A percentile compares a stretch with the other conserved stretches of the same genome.
Evolutionary conservation across 2,113 vertebrate species (phyloP).

Genomic region (Mobula hypostoma): DNA sequence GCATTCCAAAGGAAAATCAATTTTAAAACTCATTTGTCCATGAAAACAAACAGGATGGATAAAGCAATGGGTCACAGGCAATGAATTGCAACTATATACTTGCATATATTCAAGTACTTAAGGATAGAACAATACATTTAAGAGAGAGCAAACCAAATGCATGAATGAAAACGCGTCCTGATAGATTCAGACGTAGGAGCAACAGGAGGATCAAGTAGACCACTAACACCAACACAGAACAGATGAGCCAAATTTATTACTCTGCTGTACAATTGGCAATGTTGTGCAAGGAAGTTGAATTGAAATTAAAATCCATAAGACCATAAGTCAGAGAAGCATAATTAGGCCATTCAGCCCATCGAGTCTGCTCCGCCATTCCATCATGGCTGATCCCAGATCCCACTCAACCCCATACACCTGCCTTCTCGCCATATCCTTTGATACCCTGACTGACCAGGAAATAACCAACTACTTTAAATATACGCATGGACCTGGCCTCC

Average conservation of each 20-base stretch:
- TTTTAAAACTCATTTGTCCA: background rate
- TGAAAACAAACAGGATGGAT: background rate
- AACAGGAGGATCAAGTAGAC: background rate
- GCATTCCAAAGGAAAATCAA: background rate
- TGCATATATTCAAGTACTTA: background rate
- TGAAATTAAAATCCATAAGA: no score
- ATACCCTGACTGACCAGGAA: no score
- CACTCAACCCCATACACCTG: no score
- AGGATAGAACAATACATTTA: background rate
- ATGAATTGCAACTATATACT: background rate
- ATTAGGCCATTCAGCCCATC: no score
- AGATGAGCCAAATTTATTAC: background rate
- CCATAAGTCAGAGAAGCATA: no score
- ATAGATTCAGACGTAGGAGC: background rate
- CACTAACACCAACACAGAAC: background rate
- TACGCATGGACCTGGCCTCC: no score
- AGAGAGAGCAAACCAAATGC: background rate
- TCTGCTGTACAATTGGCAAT: background rate
- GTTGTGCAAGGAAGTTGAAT: background rate
- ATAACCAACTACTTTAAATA: no score
- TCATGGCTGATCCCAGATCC: no score
- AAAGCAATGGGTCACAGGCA: background rate
- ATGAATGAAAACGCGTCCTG: background rate
- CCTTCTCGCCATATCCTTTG: no score
- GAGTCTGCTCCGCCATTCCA: no score